Evolutionary conservation across 1,140 invertebrate genomes (phyloP), one percentile per base, ranked within the genome.

Genomic region (Hypsibius dujardini): DNA sequence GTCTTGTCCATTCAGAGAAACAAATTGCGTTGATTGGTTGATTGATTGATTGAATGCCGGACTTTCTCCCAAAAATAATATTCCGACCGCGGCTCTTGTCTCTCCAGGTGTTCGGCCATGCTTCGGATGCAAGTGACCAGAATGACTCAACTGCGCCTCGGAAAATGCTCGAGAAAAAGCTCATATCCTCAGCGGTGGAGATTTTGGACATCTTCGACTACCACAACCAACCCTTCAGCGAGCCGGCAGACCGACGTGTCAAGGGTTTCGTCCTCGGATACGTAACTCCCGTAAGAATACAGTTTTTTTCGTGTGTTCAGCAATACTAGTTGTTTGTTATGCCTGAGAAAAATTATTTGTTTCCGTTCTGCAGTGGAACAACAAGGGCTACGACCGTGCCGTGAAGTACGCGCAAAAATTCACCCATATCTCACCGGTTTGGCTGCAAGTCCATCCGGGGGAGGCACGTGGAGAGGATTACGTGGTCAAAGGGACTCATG

Each of bases 371-470:
- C 76, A 82, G 81, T 83, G 82, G 82, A 83, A 83, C 74, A 77
- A 75, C 46, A 79, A 82, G 75, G 82, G 82, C 1, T 83, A 83
- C 76, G 80, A 82, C 73, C 76, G 83, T 40, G 81, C 81, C 14
- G 82, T 83, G 74, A 76, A 77, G 71, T 82, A 82, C 75, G 75
- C 76, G 2, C 73, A 78, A 7, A 83, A 83, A 73, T 81, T 82
- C 72, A 77, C 77, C 14, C 80, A 79, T 71, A 78, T 83, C 28
- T 80, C 80, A 15, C 82, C 82, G 12, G 82, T 83, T 1, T 83
- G 82, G 82, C 76, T 83, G 47, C 82, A 83, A 75, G 72, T 82
- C 1, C 78, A 78, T 46, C 69, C 74, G 7, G 71, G 47, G 12
- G 59, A 1, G 2, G 71, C 71, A 74, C 46, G 76, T 42, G 73